Conservation (phyloP, 2,888 invertebrate genomes). For the Drosophila silvestris region DNA sequence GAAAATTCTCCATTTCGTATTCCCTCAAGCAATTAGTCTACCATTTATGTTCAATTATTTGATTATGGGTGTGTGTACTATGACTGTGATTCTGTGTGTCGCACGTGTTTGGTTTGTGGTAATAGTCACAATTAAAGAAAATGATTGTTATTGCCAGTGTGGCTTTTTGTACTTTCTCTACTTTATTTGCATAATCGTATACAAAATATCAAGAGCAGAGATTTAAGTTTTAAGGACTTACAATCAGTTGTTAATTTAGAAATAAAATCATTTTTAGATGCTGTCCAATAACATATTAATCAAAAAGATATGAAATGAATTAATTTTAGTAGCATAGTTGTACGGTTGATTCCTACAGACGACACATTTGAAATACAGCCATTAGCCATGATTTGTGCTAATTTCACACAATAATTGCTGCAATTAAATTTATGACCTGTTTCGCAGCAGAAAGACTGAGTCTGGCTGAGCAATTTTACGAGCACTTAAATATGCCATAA, state of each 20-base stretch:
- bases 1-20: slow-evolving; percentile 39
- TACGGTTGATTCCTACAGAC: background rate
- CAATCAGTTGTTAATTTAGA: background rate
- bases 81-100: background rate
- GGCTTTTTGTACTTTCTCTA: slow-evolving; percentile 13
- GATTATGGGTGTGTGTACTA: slow-evolving; percentile 56
- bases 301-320: background rate
- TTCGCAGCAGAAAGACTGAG: slow-evolving; percentile 32
- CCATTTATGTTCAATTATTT: slow-evolving; percentile 66
- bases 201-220: slow-evolving; percentile 9
- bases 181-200: slow-evolving; percentile 62
- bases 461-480: slow-evolving; percentile 52
- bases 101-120: slow-evolving; percentile 3
- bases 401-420: slow-evolving; percentile 61
- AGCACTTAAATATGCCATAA: slow-evolving; percentile 57
- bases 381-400: slow-evolving; percentile 53
- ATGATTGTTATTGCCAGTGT: slow-evolving; percentile 42
- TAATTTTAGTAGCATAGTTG: background rate
- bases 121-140: slow-evolving; percentile 34
- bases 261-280: background rate
- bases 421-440: slow-evolving; percentile 65
- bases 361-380: slow-evolving; percentile 8
- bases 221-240: background rate
- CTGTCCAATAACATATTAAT: background rate
- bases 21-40: slow-evolving; percentile 69